Base-by-base conservation (phyloP, 2,113 vertebrate species). In the Notothenia rossii region DNA sequence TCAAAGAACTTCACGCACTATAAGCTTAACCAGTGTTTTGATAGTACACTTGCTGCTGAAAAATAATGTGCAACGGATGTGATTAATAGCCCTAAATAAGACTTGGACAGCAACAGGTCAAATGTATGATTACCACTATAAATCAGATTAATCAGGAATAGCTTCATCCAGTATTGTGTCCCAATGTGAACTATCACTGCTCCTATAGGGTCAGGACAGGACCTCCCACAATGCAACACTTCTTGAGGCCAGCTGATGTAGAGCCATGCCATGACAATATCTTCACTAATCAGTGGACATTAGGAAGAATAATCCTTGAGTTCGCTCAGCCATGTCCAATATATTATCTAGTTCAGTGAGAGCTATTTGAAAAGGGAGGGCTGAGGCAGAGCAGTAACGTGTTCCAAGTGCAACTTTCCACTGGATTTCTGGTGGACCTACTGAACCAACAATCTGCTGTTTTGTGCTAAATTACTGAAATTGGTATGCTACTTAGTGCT, bases 71-170 rank as follows among this genome's bases (percentile, higher is more conserved):
- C 77, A 82, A 7, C 56, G 83, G 68, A 89, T 91, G 89, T 84
- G 58, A 87, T 79, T 81, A 88, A 83, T 88, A 82, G 71, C 64
- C 60, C 33, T 54, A 65, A 65, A 20, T 51, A 58, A 76, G 45
- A 59, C 77, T 84, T 84, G 69, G 73, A 86, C 65, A 89, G 83
- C 56, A 58, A 71, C 74, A 80, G 58, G 78, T 77, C 88, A 91
- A 87, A 81, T 82, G 18, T 25, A 81, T 86, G 72, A 92, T 93
- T 90, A 46, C 82, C 50, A 46, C 87, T 36, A 88, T 90, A 86
- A 91, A 91, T 93, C 87, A 85, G 66, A 86, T 84, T 82, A 86
- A 89, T 91, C 79, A 82, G 81, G 72, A 79, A 68, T 67, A 58
- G 72, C 58, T 82, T 60, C 43, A 1, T 81, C 62, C 85, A 76